Conservation (phyloP, 2,113 vertebrate species). For the Platichthys stellatus region DNA sequence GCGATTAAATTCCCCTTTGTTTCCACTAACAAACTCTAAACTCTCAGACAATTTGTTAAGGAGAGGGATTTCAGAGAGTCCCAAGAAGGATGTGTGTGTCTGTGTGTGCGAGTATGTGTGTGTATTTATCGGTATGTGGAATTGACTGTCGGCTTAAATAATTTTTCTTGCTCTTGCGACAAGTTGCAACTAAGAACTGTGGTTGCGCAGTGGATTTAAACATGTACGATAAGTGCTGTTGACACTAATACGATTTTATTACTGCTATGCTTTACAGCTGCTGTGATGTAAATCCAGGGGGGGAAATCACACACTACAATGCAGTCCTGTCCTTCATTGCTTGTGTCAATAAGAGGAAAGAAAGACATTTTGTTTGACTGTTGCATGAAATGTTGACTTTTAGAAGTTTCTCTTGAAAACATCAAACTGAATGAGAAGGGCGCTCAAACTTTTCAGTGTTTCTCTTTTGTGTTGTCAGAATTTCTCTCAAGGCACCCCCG, state of each 20-base stretch:
- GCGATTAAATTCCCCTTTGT: constrained; percentile 72
- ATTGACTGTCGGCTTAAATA: constrained; percentile 7
- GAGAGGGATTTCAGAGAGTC: constrained; percentile 53
- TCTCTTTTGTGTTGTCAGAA: constrained; percentile 15
- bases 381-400: constrained; percentile 30
- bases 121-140: constrained; percentile 10
- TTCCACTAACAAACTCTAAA: constrained; percentile 75
- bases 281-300: constrained; percentile 23
- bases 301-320: constrained; percentile 18
- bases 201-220: constrained; percentile 3
- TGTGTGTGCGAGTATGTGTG: not conserved
- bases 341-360: constrained; percentile 27
- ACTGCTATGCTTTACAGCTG: constrained; percentile 25
- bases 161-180: constrained; percentile 6
- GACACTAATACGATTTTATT: constrained; percentile 44
- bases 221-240: constrained; percentile 16
- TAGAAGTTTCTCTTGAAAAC: constrained; percentile 32
- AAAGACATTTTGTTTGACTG: constrained; percentile 30
- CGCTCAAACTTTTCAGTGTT: constrained; percentile 4
- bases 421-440: constrained; percentile 3
- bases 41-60: constrained; percentile 70
- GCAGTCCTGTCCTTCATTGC: not conserved
- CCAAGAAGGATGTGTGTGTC: constrained; percentile 18
- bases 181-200: no score
- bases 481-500: not conserved